These are phyloP conservation scores for Parelbella ahira DNA, from an alignment of 2,888 invertebrate genomes.

Conservation along the genomic window DNA sequence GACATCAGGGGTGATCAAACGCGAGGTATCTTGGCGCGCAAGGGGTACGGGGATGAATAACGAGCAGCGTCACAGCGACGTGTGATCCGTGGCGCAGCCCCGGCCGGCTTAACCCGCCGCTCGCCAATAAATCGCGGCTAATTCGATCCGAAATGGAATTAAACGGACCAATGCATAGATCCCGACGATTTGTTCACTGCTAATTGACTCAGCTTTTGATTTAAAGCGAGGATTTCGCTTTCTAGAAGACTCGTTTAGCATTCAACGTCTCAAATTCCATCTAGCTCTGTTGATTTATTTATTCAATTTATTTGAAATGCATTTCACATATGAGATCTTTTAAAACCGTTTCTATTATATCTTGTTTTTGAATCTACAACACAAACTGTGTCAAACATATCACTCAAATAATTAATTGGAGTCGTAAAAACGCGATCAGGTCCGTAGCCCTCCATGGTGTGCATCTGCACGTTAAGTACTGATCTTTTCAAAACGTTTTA, in stretches of 20 bases:
- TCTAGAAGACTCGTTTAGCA: slow-evolving; percentile 13
- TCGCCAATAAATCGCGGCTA: slow-evolving; percentile 76
- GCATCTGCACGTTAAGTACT: not conserved
- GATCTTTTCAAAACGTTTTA: slow-evolving; percentile 16
- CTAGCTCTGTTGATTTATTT: too few species aligned
- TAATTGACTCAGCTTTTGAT: slow-evolving; percentile 58
- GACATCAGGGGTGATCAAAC: too few species aligned
- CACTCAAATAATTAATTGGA: too few species aligned
- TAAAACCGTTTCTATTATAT: too few species aligned
- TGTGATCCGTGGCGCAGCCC: slow-evolving; percentile 49
- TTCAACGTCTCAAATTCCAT: too few species aligned
- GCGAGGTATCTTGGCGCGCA: slow-evolving; percentile 57
- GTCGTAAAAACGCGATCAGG: too few species aligned
- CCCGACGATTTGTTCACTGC: slow-evolving; percentile 74
- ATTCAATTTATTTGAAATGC: too few species aligned
- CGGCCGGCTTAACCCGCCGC: slow-evolving; percentile 65
- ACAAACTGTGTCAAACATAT: too few species aligned
- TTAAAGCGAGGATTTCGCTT: slow-evolving; percentile 38
- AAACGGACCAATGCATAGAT: slow-evolving; percentile 77
- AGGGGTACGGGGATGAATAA: slow-evolving; percentile 72
- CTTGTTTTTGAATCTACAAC: too few species aligned
- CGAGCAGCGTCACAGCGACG: slow-evolving; percentile 76
- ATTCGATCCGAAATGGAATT: slow-evolving; percentile 77
- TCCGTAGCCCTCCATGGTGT: too few species aligned
- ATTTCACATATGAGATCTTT: too few species aligned